Evolutionary conservation across 2,888 invertebrate species (phyloP), one percentile per base, ranked within the genome.

Genomic region (Pteria penguin): DNA sequence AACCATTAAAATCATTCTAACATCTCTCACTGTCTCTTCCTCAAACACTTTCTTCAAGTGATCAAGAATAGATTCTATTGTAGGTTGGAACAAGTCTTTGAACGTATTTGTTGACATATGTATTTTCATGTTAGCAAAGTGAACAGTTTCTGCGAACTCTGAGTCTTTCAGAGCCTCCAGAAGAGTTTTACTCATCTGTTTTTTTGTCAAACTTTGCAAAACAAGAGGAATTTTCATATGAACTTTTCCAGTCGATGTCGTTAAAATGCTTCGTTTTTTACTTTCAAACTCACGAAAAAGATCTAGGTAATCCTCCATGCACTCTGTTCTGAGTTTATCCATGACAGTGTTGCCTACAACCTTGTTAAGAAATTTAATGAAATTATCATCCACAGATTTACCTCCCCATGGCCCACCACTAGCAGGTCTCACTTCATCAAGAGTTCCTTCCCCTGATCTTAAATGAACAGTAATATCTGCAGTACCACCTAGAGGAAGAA

Each of bases 391-490:
- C 4, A 70, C 70, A 29, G 60, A 33, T 61, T 61, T 61, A 4
- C 70, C 70, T 33, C 70, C 70, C 70, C 60, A 70, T 24, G 70
- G 45, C 11, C 60, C 70, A 18, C 70, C 70, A 31, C 61, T 61
- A 31, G 70, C 70, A 1, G 61, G 45, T n/a, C 61, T 24, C 14
- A 70, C 33, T 24, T 70, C 70, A n/a, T 61, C 45, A 26, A 70
- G 29, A 11, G 26, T 24, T 11, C 70, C 70, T n/a, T 61, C 61
- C 4, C 45, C 45, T 22, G 61, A 60, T 27, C 70, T 33, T 31
- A 45, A 24, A 61, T 70, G 70, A 14, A 70, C 70, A 11, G 70
- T 70, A 4, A 70, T 70, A 45, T 70, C 70, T 26, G 70, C 70
- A 18, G 70, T 70, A 18, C 70, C 70, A 61, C 70, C 70, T 70